Percentiles rank a stretch among this genome's conserved stretches.
phyloP scores from a whole-genome alignment of 2,113 vertebrate genomes.

The Neodontobutis hainanensis region DNA sequence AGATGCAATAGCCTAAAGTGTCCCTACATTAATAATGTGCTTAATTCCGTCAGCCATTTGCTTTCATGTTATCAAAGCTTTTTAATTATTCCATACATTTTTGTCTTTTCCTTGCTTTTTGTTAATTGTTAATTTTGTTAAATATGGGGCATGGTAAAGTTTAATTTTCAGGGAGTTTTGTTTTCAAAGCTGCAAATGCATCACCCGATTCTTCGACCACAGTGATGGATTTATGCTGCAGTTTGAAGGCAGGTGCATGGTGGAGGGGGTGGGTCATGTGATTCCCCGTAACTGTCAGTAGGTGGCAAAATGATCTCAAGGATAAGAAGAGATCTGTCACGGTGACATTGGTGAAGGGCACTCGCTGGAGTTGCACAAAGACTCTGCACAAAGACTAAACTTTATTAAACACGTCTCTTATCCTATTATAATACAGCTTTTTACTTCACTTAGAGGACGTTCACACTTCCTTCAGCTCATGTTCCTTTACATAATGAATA shows the following conservation, averaged over 20 bases:
- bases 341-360: slow-evolving; percentile 39
- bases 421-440: no score
- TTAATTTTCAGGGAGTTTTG: neutral
- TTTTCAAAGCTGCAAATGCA: neutral
- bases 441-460: no score
- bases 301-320: slow-evolving; percentile 76
- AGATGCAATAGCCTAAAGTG: slow-evolving; percentile 66
- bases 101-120: slow-evolving; percentile 21
- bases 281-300: slow-evolving; percentile 71
- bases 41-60: slow-evolving; percentile 64
- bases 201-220: neutral
- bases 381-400: neutral
- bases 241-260: neutral
- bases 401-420: no score
- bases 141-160: neutral
- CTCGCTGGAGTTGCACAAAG: slow-evolving; percentile 11
- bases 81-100: slow-evolving; percentile 55
- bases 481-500: neutral
- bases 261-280: slow-evolving; percentile 43
- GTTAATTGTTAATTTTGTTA: no score
- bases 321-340: slow-evolving; percentile 44
- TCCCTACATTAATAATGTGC: slow-evolving; percentile 69
- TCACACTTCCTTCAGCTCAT: neutral
- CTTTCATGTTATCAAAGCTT: slow-evolving; percentile 67
- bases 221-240: neutral